Conservation (phyloP, 2,797 vertebrate species). For the Petrocephalus sullivani region DNA sequence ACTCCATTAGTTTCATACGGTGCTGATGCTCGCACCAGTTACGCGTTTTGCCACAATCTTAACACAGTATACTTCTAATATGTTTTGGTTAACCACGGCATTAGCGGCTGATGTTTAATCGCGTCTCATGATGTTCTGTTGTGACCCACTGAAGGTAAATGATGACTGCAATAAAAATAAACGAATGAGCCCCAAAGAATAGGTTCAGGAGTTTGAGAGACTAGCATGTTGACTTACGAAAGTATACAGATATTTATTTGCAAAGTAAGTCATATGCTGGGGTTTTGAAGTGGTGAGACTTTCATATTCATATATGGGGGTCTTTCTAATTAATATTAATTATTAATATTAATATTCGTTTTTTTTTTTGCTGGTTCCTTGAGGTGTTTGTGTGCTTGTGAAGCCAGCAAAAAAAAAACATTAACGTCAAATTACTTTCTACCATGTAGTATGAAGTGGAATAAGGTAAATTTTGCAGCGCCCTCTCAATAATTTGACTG, state of each 20-base stretch:
- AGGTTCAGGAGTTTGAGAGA: not conserved
- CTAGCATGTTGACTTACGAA: not conserved
- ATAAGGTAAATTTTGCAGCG: not conserved
- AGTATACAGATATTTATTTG: not conserved
- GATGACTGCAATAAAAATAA: not conserved
- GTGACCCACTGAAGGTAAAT: not conserved
- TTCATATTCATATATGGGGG: not conserved
- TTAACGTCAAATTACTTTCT: not conserved
- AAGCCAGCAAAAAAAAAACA: not conserved
- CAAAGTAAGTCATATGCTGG: not conserved
- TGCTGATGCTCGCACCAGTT: not conserved
- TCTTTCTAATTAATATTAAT: not conserved
- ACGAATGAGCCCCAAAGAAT: not conserved
- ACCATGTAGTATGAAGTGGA: not conserved
- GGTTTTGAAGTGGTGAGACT: not conserved
- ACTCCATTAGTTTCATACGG: not conserved
- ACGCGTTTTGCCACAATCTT: not conserved
- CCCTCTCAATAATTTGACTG: not conserved
- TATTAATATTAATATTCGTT: not conserved
- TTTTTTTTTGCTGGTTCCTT: not conserved
- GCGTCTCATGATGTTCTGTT: not conserved
- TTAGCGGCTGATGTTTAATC: conserved; percentile 1
- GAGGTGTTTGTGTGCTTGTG: not conserved
- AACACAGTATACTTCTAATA: conserved; percentile 10
- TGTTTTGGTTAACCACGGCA: not conserved